phyloP scores from a whole-genome alignment of 1,140 invertebrate species.

The Platorchestia sp. region DNA sequence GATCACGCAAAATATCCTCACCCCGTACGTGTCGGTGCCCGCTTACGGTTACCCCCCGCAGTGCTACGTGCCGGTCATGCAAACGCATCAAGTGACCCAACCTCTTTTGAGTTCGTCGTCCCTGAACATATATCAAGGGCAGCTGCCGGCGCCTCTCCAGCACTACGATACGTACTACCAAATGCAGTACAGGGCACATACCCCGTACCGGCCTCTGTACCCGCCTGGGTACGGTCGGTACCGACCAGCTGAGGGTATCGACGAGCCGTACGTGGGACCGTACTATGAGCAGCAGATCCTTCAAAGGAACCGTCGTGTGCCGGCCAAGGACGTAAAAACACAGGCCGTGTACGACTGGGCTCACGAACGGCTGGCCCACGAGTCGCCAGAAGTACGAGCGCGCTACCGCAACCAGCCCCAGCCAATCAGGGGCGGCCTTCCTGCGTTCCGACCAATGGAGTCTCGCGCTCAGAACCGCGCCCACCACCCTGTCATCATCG shows the following conservation, averaged over 20 bases:
- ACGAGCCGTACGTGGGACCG: constrained; percentile 15
- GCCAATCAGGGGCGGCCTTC: neutral
- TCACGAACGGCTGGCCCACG: neutral
- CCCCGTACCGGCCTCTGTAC: neutral
- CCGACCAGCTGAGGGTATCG: neutral
- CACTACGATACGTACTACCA: neutral
- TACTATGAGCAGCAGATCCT: neutral
- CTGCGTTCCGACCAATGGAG: neutral
- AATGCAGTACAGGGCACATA: neutral
- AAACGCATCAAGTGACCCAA: neutral
- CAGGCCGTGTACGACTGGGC: neutral
- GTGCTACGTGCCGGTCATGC: neutral
- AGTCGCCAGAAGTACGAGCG: neutral
- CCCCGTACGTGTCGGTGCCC: neutral
- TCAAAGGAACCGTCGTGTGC: neutral
- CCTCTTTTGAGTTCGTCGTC: neutral
- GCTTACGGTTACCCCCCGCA: neutral
- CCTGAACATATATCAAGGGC: constrained; percentile 10
- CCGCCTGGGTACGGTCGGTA: neutral
- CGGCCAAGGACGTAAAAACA: neutral
- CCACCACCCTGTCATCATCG: neutral
- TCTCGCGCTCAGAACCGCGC: neutral
- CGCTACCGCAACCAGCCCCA: neutral
- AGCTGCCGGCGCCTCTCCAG: neutral
- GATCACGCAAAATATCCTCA: neutral